Percentiles rank a stretch among this genome's conserved stretches.
Conservation (phyloP, 2,797 vertebrate species). For the Pyrocephalus nanus region DNA sequence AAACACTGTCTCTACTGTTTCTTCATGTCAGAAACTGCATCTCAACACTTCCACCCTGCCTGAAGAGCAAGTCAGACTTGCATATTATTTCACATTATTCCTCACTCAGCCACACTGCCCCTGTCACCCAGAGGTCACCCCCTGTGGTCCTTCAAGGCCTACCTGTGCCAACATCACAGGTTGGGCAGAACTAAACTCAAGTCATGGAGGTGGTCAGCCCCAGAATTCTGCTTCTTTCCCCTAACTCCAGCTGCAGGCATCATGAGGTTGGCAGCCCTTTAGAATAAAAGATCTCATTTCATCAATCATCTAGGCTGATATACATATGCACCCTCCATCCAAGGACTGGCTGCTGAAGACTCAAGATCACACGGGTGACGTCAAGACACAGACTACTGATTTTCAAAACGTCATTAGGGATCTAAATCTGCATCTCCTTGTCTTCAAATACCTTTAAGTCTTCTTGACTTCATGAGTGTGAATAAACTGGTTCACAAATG, state of each 20-base stretch:
- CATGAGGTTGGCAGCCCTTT: not conserved
- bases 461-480: not conserved
- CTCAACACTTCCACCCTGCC: not conserved
- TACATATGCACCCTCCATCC: not conserved
- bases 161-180: fast-evolving
- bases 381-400: not conserved
- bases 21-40: not conserved
- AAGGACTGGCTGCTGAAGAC: not conserved
- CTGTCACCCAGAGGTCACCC: not conserved
- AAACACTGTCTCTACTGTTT: not conserved
- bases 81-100: not conserved
- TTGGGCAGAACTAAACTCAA: not conserved
- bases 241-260: not conserved
- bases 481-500: not conserved
- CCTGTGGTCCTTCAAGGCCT: not conserved
- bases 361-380: not conserved
- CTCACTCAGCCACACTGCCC: not conserved
- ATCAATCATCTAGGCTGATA: not conserved
- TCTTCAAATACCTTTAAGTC: not conserved
- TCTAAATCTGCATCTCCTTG: not conserved
- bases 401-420: not conserved
- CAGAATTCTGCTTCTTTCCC: not conserved
- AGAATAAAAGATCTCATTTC: not conserved
- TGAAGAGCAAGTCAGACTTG: not conserved
- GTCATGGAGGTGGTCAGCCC: not conserved